Percentiles rank a stretch among this genome's conserved stretches.
phyloP scores from a whole-genome alignment of 2,888 invertebrate species.

The Chouioia cunea region DNA sequence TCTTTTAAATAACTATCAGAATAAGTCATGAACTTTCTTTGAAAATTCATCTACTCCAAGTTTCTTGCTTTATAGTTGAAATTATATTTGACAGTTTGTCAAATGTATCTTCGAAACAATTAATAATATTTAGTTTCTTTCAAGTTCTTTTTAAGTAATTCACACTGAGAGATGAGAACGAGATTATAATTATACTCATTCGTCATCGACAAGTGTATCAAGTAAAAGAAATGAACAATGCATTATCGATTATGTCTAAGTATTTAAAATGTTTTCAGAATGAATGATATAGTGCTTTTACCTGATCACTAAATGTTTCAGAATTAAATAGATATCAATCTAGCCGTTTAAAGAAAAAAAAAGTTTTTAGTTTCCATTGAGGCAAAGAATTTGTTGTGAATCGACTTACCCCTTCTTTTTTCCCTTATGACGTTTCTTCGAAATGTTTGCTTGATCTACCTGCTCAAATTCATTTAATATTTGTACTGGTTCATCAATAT shows the following conservation, averaged over 20 bases:
- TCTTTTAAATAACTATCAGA: not conserved
- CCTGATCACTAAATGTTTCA: not conserved
- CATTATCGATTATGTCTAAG: slow-evolving; percentile 19
- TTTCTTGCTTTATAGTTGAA: not conserved
- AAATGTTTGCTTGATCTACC: slow-evolving; percentile 51
- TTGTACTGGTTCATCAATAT: slow-evolving; percentile 52
- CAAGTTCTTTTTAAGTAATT: slow-evolving; percentile 46
- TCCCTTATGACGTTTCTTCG: slow-evolving; percentile 58
- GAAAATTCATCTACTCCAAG: too few species aligned
- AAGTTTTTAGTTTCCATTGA: slow-evolving; percentile 9
- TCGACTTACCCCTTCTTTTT: slow-evolving; percentile 63
- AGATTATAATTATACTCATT: slow-evolving; percentile 25
- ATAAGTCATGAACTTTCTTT: too few species aligned
- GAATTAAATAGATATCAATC: not conserved
- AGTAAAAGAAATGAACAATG: slow-evolving; percentile 16
- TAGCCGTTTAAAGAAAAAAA: slow-evolving; percentile 1
- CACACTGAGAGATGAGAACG: slow-evolving; percentile 36
- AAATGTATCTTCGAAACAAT: not conserved
- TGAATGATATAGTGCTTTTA: slow-evolving; percentile 18
- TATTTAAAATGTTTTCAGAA: slow-evolving; percentile 9
- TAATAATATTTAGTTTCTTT: slow-evolving; percentile 2
- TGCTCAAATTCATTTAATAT: slow-evolving; percentile 50
- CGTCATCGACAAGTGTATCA: slow-evolving; percentile 24
- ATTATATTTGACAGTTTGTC: not conserved
- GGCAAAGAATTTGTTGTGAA: not conserved